Evolutionary conservation across 2,797 vertebrate species (phyloP).

Genomic region (Coilia nasus): DNA sequence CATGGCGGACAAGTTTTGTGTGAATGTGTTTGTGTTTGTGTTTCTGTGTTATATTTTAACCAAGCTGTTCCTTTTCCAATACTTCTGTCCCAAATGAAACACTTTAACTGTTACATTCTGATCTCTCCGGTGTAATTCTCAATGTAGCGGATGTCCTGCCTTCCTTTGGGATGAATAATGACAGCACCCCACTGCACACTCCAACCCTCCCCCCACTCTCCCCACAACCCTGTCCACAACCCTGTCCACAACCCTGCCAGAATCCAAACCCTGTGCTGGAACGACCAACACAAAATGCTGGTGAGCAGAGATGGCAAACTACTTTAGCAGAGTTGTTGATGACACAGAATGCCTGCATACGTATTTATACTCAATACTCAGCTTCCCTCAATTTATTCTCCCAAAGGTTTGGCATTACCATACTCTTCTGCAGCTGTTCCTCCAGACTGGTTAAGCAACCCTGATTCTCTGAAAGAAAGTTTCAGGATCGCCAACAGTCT

Average conservation of each 20-base stretch:
- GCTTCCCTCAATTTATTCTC: constrained; percentile 24
- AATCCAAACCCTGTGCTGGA: constrained; percentile 59
- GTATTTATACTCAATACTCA: constrained; percentile 26
- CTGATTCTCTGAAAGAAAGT: constrained; percentile 94
- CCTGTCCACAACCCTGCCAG: constrained; percentile 57
- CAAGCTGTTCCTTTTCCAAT: background rate
- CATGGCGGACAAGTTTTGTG: background rate
- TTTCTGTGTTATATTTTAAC: background rate
- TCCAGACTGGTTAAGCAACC: constrained; percentile 90
- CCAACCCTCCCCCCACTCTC: constrained; percentile 75
- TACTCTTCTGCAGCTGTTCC: constrained; percentile 77
- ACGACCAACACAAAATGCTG: constrained; percentile 61
- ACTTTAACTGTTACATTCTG: background rate
- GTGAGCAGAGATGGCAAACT: constrained; percentile 59
- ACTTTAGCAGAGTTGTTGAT: background rate
- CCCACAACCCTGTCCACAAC: constrained; percentile 58
- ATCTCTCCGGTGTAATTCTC: background rate
- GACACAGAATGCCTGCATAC: background rate
- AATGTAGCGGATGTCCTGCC: constrained; percentile 67
- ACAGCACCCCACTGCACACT: constrained; percentile 78
- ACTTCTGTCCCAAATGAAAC: background rate
- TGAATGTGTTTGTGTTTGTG: background rate
- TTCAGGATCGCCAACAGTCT: constrained; percentile 93
- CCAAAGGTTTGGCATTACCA: background rate
- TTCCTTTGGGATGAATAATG: constrained; percentile 55